Evolutionary conservation across 1,140 invertebrate species (phyloP), one percentile per base, ranked within the genome.

Genomic region (Diprion similis): DNA sequence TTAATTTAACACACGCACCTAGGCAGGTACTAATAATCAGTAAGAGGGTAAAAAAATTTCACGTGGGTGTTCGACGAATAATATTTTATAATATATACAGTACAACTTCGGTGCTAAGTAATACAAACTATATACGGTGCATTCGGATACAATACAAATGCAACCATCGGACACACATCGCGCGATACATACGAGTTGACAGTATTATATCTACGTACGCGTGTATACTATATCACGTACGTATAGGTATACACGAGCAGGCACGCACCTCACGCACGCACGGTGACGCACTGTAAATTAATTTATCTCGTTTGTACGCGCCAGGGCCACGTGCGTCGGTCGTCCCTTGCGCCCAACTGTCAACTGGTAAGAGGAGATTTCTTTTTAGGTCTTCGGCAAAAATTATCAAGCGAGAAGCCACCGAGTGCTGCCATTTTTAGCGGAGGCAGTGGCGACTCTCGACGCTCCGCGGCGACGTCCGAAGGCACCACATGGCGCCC

Each of bases 401-500:
- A 86, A 87, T 87, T 83, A 85, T 86, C 83, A 80, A 84, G 84
- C 79, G 83, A 81, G 79, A 82, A 83, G 75, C 82, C 75, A 74
- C 81, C 78, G 75, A 79, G 73, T 74, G 85, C 81, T 86, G 88
- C 88, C 89, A 89, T 89, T 89, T 88, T 88, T 87, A 87, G 81
- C 81, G 80, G 79, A 81, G 80, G 79, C 81, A 75, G 82, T 81
- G 78, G 59, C 71, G 69, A 70, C 70, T 64, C 65, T 79, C 76
- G 73, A 48, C 75, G 59, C 59, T 68, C 51, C 51, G 51, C 51
- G 69, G 71, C 72, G 46, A 68, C 68, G 70, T 66, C 19, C 71
- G 59, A 47, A 65, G 18, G 59, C 71, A 67, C 19, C 71, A 72
- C 19, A 45, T 66, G 51, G 45, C 71, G 46, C 19, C 19, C 37